These are phyloP conservation scores for Caenorhabditis tropicalis DNA, from an alignment of 1,140 invertebrate genomes.

Conservation along the genomic window DNA sequence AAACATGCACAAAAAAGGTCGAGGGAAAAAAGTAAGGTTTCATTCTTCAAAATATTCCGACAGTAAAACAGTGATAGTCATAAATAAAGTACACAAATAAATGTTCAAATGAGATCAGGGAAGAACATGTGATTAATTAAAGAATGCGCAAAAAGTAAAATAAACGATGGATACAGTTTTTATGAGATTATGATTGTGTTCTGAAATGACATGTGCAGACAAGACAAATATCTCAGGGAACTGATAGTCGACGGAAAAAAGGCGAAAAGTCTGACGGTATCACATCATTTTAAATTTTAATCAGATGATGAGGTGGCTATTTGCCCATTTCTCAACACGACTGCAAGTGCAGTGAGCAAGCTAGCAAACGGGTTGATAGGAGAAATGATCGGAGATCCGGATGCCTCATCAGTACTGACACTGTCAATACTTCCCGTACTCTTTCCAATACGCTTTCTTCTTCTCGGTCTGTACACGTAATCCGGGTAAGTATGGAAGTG, in stretches of 20 bases:
- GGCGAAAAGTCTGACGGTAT: background rate
- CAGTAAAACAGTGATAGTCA: background rate
- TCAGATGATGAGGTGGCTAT: no score
- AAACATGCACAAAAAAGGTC: background rate
- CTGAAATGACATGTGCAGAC: background rate
- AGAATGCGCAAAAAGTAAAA: background rate
- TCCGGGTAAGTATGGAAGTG: slow-evolving; percentile 13
- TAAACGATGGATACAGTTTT: no score
- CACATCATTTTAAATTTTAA: background rate
- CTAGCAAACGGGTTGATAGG: background rate
- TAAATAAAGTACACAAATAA: background rate
- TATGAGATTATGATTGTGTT: background rate
- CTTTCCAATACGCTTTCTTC: slow-evolving; percentile 37
- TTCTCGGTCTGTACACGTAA: slow-evolving; percentile 35
- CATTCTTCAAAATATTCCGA: background rate
- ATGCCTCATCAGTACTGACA: background rate
- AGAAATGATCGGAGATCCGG: background rate
- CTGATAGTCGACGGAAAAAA: background rate
- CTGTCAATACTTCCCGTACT: slow-evolving; percentile 4
- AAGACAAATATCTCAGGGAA: background rate
- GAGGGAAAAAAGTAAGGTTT: background rate
- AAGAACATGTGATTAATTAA: background rate
- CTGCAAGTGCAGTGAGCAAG: background rate
- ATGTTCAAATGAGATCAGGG: background rate
- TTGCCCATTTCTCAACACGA: no score